Conservation (phyloP, 1,140 invertebrate species). For the Caenorhabditis elegans region WBcel235 BX284606.5:3234001-3234500, state of each 20-base stretch:
- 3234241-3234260: conserved; percentile 10
- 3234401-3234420: background rate
- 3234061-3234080: background rate
- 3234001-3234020: no score
- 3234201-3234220: background rate
- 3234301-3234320: conserved; percentile 17
- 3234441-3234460: conserved; percentile 42
- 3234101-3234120: conserved; percentile 32
- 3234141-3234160: background rate
- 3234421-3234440: background rate
- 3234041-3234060: no score
- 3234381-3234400: background rate
- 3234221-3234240: background rate
- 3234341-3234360: conserved; percentile 47
- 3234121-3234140: conserved; percentile 44
- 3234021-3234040: no score
- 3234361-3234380: background rate
- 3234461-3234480: conserved; percentile 47
- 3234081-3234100: conserved; percentile 34
- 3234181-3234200: conserved; percentile 38
- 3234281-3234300: conserved; percentile 10
- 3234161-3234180: conserved; percentile 38
- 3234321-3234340: conserved; percentile 37
- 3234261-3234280: no score
- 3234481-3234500: conserved; percentile 29